Evolutionary conservation across 2,797 vertebrate genomes (phyloP).

Genomic region (Parambassis ranga): DNA sequence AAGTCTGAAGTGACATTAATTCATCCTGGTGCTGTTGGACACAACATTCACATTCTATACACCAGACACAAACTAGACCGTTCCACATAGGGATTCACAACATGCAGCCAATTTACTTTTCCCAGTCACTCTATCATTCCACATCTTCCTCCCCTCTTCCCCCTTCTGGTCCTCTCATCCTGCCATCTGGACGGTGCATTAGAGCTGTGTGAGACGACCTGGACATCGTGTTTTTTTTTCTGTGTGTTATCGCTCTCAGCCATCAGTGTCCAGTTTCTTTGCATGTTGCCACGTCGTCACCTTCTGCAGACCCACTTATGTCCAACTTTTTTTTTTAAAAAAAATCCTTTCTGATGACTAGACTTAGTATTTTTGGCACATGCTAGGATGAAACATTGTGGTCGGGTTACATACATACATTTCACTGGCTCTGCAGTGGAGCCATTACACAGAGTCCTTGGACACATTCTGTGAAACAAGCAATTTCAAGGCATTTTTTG

Average conservation of each 20-base stretch:
- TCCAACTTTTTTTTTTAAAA: background rate
- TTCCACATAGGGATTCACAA: slow-evolving; percentile 24
- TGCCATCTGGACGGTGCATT: slow-evolving; percentile 64
- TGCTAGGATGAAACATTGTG: slow-evolving; percentile 36
- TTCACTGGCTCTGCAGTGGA: background rate
- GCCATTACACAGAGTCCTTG: background rate
- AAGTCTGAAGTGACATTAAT: slow-evolving; percentile 15
- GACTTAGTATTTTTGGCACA: slow-evolving; percentile 51
- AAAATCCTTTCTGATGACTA: background rate
- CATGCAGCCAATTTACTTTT: slow-evolving; percentile 12
- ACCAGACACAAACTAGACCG: background rate
- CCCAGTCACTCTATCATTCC: background rate
- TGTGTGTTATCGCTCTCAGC: slow-evolving; percentile 49
- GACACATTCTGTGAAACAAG: too few species aligned
- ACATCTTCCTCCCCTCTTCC: slow-evolving; percentile 4
- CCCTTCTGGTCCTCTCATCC: slow-evolving; percentile 9
- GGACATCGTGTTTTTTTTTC: slow-evolving; percentile 25
- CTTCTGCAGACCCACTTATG: slow-evolving; percentile 40
- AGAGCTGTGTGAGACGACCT: slow-evolving; percentile 22
- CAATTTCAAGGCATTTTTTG: too few species aligned
- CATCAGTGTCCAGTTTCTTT: slow-evolving; percentile 62
- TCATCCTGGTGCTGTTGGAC: background rate
- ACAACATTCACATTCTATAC: slow-evolving; percentile 2
- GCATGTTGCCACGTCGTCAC: slow-evolving; percentile 48
- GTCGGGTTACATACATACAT: slow-evolving; percentile 44